Base-by-base conservation (phyloP, 2,797 vertebrate species). In the Rhinophrynus dorsalis region DNA sequence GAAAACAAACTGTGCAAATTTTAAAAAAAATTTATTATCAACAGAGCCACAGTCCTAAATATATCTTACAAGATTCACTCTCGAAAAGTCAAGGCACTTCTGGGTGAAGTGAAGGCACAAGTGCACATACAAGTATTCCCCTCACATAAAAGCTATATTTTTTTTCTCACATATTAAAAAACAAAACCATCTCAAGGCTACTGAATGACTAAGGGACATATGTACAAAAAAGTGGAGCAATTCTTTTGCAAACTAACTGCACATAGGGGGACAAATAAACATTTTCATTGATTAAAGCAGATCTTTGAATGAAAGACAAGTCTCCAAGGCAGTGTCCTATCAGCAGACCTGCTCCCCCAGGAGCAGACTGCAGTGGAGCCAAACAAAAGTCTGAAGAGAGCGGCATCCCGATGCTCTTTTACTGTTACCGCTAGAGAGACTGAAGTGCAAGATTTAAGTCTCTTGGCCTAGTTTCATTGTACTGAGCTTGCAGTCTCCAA, bases 21-120 rank as follows among this genome's bases (percentile, higher is more conserved):
- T 57, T 7, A 40, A 40, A n/a, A 4, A 6, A 12, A n/a, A 15
- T 40, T n/a, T 40, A 18, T 57, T 55, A 54, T 44, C 38, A 55
- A 37, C 30, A 7, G 21, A 38, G 47, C 47, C 42, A 57, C 44
- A 29, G 59, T 37, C 20, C 30, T 40, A 12, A n/a, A 15, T 65
- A 40, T 55, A 59, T 15, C 50, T 62, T 29, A 65, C 42, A 64
- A 58, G 42, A 45, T 35, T 57, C 17, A 23, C 21, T 32, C 6
- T 12, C 12, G 13, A 32, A 65, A 60, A 23, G 40, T 35, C 3
- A 70, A 71, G 38, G 37, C 67, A 59, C 67, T 37, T 55, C 11
- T 60, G 35, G 40, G 26, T 9, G 32, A 63, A 10, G 58, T 52
- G 15, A 27, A 35, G 17, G 35, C 17, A 37, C 10, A 48, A 10